phyloP scores from a whole-genome alignment of 2,113 vertebrate species.

The Calyptommatus sinebrachiatus region DNA sequence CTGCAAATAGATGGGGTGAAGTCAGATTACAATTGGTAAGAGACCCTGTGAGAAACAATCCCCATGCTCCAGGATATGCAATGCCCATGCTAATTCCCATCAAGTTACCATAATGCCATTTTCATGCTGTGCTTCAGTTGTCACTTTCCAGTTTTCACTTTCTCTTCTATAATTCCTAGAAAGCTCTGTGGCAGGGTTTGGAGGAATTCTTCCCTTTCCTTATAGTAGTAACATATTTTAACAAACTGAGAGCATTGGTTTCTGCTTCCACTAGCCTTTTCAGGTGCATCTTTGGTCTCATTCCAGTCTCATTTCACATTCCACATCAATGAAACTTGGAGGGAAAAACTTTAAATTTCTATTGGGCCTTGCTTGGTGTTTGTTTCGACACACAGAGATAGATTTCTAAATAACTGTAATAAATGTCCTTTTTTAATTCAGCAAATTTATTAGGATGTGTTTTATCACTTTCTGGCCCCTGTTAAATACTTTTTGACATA shows the following conservation, averaged over 20 bases:
- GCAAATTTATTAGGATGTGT: constrained; percentile 27
- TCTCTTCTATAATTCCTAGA: neutral
- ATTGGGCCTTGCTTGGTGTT: neutral
- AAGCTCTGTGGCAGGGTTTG: neutral
- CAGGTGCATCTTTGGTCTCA: constrained; percentile 6
- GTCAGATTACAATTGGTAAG: no score
- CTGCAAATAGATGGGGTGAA: no score
- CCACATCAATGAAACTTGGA: constrained; percentile 40
- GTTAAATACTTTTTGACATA: accelerated
- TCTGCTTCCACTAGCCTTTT: neutral
- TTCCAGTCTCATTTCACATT: constrained; percentile 37
- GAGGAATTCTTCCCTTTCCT: neutral
- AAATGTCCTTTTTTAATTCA: constrained; percentile 9
- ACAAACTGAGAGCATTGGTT: neutral
- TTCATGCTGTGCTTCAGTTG: no score
- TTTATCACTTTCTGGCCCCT: constrained; percentile 15
- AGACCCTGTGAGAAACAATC: no score
- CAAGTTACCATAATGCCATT: no score
- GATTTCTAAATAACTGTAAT: constrained; percentile 23
- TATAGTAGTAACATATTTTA: neutral
- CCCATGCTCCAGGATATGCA: no score
- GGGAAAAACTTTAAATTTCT: constrained; percentile 15
- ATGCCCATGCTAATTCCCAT: no score
- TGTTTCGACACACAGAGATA: constrained; percentile 1
- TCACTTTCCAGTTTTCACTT: neutral